These are phyloP conservation scores for Mastomys coucha DNA, from an alignment of 2,113 vertebrate genomes.

Conservation along the genomic window DNA sequence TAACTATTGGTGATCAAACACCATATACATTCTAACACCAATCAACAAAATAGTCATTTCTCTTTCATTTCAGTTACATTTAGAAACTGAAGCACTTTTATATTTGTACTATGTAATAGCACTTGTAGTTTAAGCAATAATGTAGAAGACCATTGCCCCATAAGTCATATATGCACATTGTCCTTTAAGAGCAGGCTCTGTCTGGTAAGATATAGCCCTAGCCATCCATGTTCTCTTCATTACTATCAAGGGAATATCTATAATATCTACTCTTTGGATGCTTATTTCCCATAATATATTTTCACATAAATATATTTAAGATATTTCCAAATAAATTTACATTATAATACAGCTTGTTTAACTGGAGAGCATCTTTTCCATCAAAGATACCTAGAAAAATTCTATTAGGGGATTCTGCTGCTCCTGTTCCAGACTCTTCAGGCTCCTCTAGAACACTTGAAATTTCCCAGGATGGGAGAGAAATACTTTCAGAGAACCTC, in stretches of 20 bases:
- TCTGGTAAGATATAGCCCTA: background rate
- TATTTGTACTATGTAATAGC: background rate
- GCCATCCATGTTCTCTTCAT: background rate
- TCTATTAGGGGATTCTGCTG: background rate
- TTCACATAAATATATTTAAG: background rate
- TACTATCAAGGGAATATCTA: background rate
- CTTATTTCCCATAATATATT: background rate
- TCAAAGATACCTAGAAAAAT: background rate
- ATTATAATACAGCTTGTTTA: background rate
- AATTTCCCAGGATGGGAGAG: background rate
- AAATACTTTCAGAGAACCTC: background rate
- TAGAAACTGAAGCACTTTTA: background rate
- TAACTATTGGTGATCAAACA: background rate
- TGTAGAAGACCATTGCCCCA: background rate
- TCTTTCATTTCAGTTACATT: background rate
- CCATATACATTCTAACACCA: background rate
- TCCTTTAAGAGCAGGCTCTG: background rate
- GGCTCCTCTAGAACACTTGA: background rate
- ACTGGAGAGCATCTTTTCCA: background rate
- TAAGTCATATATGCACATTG: accelerated
- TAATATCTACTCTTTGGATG: background rate
- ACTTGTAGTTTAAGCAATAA: background rate
- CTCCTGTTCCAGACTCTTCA: background rate
- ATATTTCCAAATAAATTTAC: background rate
- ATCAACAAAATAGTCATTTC: background rate